Evolutionary conservation across 2,888 invertebrate genomes (phyloP).

Genomic region (Heteromurus nitidus): DNA sequence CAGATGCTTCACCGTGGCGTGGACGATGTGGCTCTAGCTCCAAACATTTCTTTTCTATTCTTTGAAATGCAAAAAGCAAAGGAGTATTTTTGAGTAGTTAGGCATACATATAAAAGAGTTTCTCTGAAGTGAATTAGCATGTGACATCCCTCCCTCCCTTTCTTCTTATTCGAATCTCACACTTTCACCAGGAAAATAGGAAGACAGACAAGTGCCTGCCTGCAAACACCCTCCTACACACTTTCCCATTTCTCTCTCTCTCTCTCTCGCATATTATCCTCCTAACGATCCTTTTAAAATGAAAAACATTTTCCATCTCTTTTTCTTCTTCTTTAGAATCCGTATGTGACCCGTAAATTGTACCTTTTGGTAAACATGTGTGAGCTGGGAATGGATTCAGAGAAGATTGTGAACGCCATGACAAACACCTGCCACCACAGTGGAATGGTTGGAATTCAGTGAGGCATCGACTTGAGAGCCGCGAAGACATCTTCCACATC

Average conservation of each 20-base stretch:
- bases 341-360: conserved; percentile 76
- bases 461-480: conserved; percentile 24
- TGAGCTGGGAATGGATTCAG: conserved; percentile 74
- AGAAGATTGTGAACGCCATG: conserved; percentile 73
- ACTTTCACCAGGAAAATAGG: not conserved
- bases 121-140: conserved; percentile 49
- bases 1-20: too few species aligned
- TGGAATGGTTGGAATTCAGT: conserved; percentile 72
- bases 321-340: conserved; percentile 74
- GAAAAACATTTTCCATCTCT: conserved; percentile 39
- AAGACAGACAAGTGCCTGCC: conserved; percentile 24
- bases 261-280: conserved; percentile 15
- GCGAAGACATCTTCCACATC: not conserved
- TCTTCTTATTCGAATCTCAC: conserved; percentile 2
- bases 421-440: conserved; percentile 73
- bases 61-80: conserved; percentile 11
- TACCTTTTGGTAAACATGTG: conserved; percentile 77
- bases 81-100: conserved; percentile 4
- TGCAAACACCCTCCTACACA: not conserved
- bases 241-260: not conserved
- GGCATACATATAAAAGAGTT: conserved; percentile 12
- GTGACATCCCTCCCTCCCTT: conserved; percentile 49
- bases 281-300: conserved; percentile 46
- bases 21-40: too few species aligned
- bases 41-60: conserved; percentile 11